Base-by-base conservation (phyloP, 2,797 vertebrate genomes). In the Pangasius mekongensis region DNA sequence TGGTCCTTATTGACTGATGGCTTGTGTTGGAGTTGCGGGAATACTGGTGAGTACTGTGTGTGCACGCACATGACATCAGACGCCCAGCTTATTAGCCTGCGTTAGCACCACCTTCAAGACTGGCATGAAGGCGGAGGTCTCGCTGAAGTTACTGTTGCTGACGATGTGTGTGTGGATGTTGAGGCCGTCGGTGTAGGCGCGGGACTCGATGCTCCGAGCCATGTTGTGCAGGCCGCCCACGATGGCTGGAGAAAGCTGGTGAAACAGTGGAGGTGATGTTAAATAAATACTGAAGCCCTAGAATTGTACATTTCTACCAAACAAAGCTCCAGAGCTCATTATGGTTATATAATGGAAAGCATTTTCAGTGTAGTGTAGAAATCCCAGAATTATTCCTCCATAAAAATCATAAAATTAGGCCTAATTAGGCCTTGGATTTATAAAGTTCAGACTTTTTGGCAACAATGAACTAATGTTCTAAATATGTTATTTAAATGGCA, bases 101-200 rank as follows among this genome's bases (percentile, higher is more conserved):
- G 98, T 99, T 91, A 99, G 96, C 89, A 99, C 97, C 84, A 99
- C 98, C 92, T 99, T 99, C 73, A 99, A 97, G 2, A 99, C 97
- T 0, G 99, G 99, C 99, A 99, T 99, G 94, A 99, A 99, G 43
- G 98, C 98, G 0, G 99, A 99, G 7, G 97, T 99, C 95, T 99
- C 99, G 0, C 99, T 99, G 95, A 99, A 99, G 96, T 99, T 99
- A 96, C 98, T 99, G 95, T 91, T 99, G 94, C 97, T 97, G 86
- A 99, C 98, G 0, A 99, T 98, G 95, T 99, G 98, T 0, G 98
- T 99, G 92, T 99, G 99, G 94, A 98, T 98, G 94, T 95, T 97
- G 89, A 99, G 93, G 22, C 98, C 97, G 84, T 99, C 98, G 0
- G 91, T 43, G 93, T 99, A 99, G 92, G 97, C 96, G 11, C 97